phyloP scores from a whole-genome alignment of 2,888 invertebrate species.

The Athalia rosae region DNA sequence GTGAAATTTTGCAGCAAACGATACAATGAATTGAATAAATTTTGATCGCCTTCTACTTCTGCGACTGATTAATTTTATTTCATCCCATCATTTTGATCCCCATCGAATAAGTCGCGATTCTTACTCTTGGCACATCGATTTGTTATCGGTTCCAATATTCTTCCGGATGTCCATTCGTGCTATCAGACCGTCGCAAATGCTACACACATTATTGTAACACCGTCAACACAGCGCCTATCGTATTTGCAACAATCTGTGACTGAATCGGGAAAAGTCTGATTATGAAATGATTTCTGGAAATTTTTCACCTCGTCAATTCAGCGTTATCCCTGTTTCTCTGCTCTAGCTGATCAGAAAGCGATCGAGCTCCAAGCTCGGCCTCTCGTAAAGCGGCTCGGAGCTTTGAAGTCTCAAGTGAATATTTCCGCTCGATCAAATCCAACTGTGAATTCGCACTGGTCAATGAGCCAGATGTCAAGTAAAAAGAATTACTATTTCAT shows the following conservation, averaged over 20 bases:
- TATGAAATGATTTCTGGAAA: not conserved
- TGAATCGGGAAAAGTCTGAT: not conserved
- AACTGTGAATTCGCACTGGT: slow-evolving; percentile 44
- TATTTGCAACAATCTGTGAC: not conserved
- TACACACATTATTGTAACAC: slow-evolving; percentile 17
- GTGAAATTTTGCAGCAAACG: too few species aligned
- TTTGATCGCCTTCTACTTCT: too few species aligned
- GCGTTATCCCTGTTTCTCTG: slow-evolving; percentile 47
- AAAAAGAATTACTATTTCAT: not conserved
- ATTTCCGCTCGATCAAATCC: slow-evolving; percentile 45
- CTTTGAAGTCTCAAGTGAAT: slow-evolving; percentile 44
- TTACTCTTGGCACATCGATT: not conserved
- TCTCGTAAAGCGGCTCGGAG: slow-evolving; percentile 36
- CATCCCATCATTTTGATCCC: not conserved
- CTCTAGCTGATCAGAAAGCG: slow-evolving; percentile 45
- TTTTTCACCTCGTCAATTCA: slow-evolving; percentile 46
- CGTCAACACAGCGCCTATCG: not conserved
- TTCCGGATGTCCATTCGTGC: slow-evolving; percentile 32
- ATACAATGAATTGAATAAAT: too few species aligned
- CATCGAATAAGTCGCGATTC: not conserved
- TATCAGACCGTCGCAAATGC: slow-evolving; percentile 50
- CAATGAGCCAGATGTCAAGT: too few species aligned
- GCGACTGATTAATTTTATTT: too few species aligned
- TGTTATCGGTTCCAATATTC: not conserved
- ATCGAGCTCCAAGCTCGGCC: slow-evolving; percentile 40